Conservation (phyloP, 2,797 vertebrate species). For the Hydrocynus forskahlii region DNA sequence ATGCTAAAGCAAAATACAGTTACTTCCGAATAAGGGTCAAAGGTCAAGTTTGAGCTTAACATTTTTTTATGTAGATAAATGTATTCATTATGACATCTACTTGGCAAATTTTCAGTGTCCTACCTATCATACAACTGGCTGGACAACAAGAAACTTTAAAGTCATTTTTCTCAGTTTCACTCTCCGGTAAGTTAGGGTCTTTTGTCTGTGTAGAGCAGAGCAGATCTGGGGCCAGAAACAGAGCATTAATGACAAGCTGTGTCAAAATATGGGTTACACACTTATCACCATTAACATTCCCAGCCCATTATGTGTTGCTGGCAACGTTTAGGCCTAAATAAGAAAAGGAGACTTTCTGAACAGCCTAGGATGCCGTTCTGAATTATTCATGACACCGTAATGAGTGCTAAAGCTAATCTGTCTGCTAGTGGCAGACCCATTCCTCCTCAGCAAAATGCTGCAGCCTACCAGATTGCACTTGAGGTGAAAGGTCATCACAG, state of each 20-base stretch:
- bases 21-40: no score
- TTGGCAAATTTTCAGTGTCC: no score
- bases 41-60: no score
- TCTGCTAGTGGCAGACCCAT: slow-evolving; percentile 39
- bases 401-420: slow-evolving; percentile 55
- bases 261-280: neutral
- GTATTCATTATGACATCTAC: no score
- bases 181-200: no score
- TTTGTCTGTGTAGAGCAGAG: no score
- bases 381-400: slow-evolving; percentile 60
- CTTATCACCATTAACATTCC: slow-evolving; percentile 30
- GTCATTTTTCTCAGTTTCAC: no score
- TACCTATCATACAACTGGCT: no score
- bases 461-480: slow-evolving; percentile 24
- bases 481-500: slow-evolving; percentile 17
- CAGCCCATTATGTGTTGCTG: slow-evolving; percentile 22
- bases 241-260: neutral
- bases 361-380: slow-evolving; percentile 30
- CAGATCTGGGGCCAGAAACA: neutral
- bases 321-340: slow-evolving; percentile 36
- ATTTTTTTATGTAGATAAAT: no score
- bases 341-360: slow-evolving; percentile 42
- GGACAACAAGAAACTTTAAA: no score
- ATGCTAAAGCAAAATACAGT: no score
- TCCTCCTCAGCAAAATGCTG: slow-evolving; percentile 21